Evolutionary conservation across 2,797 vertebrate genomes (phyloP), one percentile per base, ranked within the genome.

Genomic region (Fratercula arctica): DNA sequence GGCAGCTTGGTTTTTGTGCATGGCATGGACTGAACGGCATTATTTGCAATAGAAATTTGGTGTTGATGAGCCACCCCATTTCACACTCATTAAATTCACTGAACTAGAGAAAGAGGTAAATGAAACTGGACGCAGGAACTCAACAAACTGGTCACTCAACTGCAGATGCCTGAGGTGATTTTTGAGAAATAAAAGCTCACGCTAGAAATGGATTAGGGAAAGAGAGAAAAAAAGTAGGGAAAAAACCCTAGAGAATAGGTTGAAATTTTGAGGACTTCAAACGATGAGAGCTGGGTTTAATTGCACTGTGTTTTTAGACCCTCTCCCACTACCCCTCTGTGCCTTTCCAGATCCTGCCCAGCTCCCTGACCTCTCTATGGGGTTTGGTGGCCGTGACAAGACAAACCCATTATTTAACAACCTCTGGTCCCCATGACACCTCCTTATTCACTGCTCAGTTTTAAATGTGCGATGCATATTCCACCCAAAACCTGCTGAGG

Each of bases 261-360:
- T 94, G 94, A 96, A 96, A 96, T 95, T 87, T 53, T 83, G 82
- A 95, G 90, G 93, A 96, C 94, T 82, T 91, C 70, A 81, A 93
- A 93, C 90, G 73, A 83, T 24, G 33, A 85, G 68, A 93, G 92
- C 82, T 66, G 60, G 35, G 54, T 89, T 89, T 54, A 46, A 95
- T 94, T 95, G 91, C 96, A 95, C 93, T 83, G 61, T 56, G 21
- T 63, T 68, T 85, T 84, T n/a, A 85, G 80, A 77, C 39, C 64
- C 63, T 69, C 46, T 89, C 70, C 75, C 41, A 33, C n/a, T 66
- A n/a, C 29, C 70, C 41, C 48, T 86, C 51, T 0, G 1, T 9
- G 19, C 51, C 81, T 50, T 29, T 66, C 48, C 73, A 46, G 80
- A 41, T 53, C 67, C 74, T 81, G 25, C 73, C 88, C 76, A 53